Conservation (phyloP, 2,797 vertebrate species). For the Gastrophryne carolinensis region DNA sequence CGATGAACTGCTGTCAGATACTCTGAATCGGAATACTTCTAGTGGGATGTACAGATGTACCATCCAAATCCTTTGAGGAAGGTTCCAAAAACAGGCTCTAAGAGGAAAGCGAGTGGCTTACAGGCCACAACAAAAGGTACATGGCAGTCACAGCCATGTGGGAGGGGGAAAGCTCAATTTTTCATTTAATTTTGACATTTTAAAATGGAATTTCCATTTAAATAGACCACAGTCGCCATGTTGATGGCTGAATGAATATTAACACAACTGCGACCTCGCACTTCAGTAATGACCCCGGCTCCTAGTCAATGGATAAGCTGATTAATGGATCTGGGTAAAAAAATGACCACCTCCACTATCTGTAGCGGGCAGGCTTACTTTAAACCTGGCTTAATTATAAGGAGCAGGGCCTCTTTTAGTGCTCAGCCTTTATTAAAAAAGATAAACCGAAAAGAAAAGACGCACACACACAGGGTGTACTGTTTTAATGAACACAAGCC, state of each 20-base stretch:
- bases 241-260: background rate
- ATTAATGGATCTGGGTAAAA: background rate
- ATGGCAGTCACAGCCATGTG: background rate
- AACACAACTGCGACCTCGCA: background rate
- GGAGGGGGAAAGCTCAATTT: background rate
- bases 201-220: too few species aligned
- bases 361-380: background rate
- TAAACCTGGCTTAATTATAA: background rate
- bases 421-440: background rate
- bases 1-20: background rate
- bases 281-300: background rate
- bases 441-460: background rate
- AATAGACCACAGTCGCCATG: background rate
- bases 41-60: too few species aligned
- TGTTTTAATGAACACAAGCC: background rate
- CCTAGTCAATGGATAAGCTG: background rate
- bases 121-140: too few species aligned
- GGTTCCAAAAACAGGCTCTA: too few species aligned
- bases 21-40: too few species aligned
- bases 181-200: background rate
- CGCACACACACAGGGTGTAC: background rate
- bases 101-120: too few species aligned
- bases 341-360: background rate
- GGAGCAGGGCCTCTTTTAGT: background rate
- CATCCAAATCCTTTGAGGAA: too few species aligned